phyloP scores from a whole-genome alignment of 2,113 vertebrate genomes.

The Struthidea cinerea region DNA sequence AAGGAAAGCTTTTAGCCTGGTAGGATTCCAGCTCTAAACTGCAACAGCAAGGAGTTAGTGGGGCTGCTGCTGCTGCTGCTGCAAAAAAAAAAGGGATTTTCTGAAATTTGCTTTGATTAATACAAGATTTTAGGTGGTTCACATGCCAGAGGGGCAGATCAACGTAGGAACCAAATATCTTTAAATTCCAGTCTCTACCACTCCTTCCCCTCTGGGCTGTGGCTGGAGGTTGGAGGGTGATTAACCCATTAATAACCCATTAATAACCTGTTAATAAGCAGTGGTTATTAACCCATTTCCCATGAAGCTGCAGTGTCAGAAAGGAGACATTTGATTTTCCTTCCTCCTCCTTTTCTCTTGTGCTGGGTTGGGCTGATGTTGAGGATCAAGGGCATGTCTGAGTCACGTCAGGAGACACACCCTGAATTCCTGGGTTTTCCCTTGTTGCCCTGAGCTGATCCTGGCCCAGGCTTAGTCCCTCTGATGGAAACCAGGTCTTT shows the following conservation, averaged over 20 bases:
- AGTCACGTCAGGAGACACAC: neutral
- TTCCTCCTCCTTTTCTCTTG: neutral
- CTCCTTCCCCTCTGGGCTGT: neutral
- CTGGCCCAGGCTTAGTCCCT: accelerated
- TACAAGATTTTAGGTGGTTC: neutral
- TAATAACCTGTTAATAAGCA: neutral
- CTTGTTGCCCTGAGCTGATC: neutral
- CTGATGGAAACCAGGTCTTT: neutral
- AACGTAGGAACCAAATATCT: accelerated
- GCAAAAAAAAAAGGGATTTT: accelerated
- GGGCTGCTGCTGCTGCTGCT: neutral
- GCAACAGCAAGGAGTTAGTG: accelerated
- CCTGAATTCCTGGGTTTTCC: neutral
- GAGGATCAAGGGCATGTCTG: neutral
- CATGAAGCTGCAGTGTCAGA: neutral
- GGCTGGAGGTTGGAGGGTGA: neutral
- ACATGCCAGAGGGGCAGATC: neutral
- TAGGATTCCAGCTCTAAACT: neutral
- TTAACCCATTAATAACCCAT: neutral
- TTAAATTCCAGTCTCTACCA: accelerated
- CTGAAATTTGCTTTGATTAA: neutral
- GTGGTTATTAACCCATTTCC: neutral
- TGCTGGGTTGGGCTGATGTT: neutral
- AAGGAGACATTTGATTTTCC: neutral
- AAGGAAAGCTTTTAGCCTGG: neutral